Evolutionary conservation across 2,797 vertebrate genomes (phyloP).

Genomic region (Falco novaeseelandiae): DNA sequence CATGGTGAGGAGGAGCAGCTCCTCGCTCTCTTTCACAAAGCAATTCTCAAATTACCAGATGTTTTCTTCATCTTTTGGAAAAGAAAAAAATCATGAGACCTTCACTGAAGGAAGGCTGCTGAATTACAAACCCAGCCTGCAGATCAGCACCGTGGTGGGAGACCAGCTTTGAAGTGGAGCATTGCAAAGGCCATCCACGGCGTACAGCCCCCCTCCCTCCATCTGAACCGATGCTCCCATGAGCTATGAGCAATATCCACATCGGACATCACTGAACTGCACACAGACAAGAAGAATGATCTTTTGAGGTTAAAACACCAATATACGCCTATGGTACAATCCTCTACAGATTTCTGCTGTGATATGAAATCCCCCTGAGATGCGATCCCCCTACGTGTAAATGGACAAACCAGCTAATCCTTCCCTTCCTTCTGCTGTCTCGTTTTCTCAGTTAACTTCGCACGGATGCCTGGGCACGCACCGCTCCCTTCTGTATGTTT

Average conservation of each 20-base stretch:
- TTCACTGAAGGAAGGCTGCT: neutral
- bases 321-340: rapidly evolving
- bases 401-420: neutral
- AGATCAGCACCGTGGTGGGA: rapidly evolving
- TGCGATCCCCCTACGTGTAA: rapidly evolving
- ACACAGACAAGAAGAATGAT: neutral
- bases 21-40: constrained; percentile 16
- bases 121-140: neutral
- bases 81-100: neutral
- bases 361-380: neutral
- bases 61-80: neutral
- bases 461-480: neutral
- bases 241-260: neutral
- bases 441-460: neutral
- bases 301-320: neutral
- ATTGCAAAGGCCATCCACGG: neutral
- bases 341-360: neutral
- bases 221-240: neutral
- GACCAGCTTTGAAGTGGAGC: neutral
- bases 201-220: rapidly evolving
- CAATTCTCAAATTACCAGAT: constrained; percentile 27
- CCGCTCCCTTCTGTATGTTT: neutral
- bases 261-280: neutral
- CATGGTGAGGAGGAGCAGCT: neutral
- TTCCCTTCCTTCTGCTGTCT: neutral